phyloP scores from a whole-genome alignment of 2,888 invertebrate species.

The Achlya flavicornis region DNA sequence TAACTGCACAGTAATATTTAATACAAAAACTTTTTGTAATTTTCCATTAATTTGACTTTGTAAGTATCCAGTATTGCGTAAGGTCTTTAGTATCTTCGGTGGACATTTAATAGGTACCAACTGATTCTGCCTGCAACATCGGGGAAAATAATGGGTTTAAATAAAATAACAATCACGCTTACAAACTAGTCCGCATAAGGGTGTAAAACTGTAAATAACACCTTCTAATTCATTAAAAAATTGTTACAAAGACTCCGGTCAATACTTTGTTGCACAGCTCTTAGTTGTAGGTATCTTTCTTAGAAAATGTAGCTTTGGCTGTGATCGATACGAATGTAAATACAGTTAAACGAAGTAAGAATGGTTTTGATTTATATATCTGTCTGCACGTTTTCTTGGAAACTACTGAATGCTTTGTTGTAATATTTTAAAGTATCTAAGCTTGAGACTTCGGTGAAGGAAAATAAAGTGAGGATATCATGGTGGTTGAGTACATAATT shows the following conservation, averaged over 20 bases:
- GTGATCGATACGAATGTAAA: not conserved
- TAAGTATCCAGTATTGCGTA: too few species aligned
- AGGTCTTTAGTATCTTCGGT: too few species aligned
- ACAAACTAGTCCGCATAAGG: too few species aligned
- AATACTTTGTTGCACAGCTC: not conserved
- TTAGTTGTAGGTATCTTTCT: not conserved
- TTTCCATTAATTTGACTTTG: not conserved
- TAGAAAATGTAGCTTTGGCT: not conserved
- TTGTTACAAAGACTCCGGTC: too few species aligned
- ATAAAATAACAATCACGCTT: too few species aligned
- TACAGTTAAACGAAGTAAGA: not conserved
- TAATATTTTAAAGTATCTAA: not conserved
- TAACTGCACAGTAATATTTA: not conserved
- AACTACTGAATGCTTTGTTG: not conserved
- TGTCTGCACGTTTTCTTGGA: not conserved
- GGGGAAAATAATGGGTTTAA: too few species aligned
- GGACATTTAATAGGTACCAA: too few species aligned
- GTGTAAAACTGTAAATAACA: too few species aligned
- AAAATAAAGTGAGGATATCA: too few species aligned
- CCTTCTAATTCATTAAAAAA: too few species aligned
- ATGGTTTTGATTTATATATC: not conserved
- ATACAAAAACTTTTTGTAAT: not conserved
- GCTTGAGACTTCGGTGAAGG: not conserved
- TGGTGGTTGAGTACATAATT: too few species aligned
- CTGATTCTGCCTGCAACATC: too few species aligned